A percentile compares a stretch with the other conserved stretches of the same genome.
phyloP scores from a whole-genome alignment of 2,797 vertebrate species.

The Spinus pinus region DNA sequence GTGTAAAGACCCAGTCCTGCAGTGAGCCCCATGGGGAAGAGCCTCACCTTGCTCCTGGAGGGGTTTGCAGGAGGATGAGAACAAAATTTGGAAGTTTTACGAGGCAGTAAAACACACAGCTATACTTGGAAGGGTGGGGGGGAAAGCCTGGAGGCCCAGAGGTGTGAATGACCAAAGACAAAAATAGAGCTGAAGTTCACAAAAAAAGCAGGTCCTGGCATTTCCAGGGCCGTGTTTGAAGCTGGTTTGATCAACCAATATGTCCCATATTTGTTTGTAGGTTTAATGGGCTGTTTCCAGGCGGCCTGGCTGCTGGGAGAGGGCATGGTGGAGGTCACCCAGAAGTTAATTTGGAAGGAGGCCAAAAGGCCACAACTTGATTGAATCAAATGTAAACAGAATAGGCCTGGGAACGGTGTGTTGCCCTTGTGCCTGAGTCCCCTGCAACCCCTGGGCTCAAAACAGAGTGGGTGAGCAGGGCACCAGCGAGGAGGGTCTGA shows the following conservation, averaged over 20 bases:
- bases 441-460: background rate
- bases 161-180: background rate
- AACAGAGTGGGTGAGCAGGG: background rate
- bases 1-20: background rate
- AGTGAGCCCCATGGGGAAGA: background rate
- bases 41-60: background rate
- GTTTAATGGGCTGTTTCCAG: slow-evolving; percentile 53
- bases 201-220: background rate
- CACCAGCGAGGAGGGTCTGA: fast-evolving
- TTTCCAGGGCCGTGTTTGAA: background rate
- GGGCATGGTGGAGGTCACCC: slow-evolving; percentile 31
- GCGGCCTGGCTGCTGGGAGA: slow-evolving; percentile 48
- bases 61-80: slow-evolving; percentile 22
- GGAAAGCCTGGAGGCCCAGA: background rate
- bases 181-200: background rate
- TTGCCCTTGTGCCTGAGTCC: background rate
- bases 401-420: slow-evolving; percentile 20
- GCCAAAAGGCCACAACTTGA: slow-evolving; percentile 64
- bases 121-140: background rate
- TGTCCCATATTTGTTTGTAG: slow-evolving; percentile 44
- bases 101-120: background rate
- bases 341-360: slow-evolving; percentile 60
- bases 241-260: slow-evolving; percentile 18
- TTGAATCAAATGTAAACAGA: slow-evolving; percentile 58
- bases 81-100: background rate